These are phyloP conservation scores for Tympanoctomys barrerae DNA, from an alignment of 2,797 vertebrate genomes.

Conservation along the genomic window DNA sequence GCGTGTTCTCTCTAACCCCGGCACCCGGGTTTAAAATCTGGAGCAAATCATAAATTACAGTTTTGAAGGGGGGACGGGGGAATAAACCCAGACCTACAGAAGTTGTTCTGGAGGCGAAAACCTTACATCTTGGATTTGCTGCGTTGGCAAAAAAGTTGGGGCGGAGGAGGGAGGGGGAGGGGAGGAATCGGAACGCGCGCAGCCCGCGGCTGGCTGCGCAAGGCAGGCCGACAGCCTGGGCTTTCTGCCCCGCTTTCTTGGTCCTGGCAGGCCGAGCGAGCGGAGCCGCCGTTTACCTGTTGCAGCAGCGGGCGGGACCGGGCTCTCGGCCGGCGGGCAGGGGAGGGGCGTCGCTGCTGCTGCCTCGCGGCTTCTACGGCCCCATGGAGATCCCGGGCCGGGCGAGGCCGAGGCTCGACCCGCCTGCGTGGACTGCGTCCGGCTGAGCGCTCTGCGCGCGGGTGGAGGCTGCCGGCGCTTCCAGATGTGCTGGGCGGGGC, in stretches of 20 bases:
- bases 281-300: conserved; percentile 86
- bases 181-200: not conserved
- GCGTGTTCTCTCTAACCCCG: not conserved
- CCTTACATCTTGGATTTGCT: conserved; percentile 3
- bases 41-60: not conserved
- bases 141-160: not conserved
- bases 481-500: conserved; percentile 88
- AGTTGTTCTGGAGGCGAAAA: not conserved
- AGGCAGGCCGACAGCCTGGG: conserved; percentile 48
- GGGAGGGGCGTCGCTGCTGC: not conserved
- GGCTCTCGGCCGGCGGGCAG: conserved; percentile 58
- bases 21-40: not conserved
- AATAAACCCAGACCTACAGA: not conserved
- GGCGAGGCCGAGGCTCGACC: not conserved
- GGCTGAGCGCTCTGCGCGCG: not conserved
- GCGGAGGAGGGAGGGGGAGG: not conserved
- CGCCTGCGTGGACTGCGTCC: not conserved
- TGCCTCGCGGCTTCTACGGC: not conserved
- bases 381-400: not conserved
- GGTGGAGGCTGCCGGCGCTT: conserved; percentile 73
- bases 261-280: conserved; percentile 57
- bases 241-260: conserved; percentile 67
- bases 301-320: conserved; percentile 77
- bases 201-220: not conserved
- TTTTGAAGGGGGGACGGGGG: not conserved